These are phyloP conservation scores for Lottia gigantea DNA, from an alignment of 2,888 invertebrate species.

Conservation along the genomic window DNA sequence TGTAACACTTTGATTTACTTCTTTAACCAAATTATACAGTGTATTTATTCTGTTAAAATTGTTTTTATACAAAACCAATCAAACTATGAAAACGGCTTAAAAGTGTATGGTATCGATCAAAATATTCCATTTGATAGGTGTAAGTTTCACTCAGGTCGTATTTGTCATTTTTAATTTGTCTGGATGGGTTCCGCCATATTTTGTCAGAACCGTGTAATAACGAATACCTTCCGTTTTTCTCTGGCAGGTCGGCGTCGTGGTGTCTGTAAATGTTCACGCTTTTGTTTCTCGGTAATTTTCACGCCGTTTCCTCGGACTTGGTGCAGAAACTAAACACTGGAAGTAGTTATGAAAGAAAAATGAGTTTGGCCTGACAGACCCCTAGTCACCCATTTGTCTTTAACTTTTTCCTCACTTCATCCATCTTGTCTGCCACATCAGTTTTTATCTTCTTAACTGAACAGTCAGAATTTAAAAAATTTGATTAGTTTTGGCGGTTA, in stretches of 20 bases:
- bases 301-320: slow-evolving; percentile 6
- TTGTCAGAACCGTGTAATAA: neutral
- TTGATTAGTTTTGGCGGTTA: slow-evolving; percentile 1
- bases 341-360: slow-evolving; percentile 1
- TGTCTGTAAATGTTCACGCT: slow-evolving; percentile 8
- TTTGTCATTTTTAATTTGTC: slow-evolving; percentile 5
- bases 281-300: slow-evolving; percentile 8
- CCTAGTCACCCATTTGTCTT: slow-evolving; percentile 11
- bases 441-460: slow-evolving; percentile 4
- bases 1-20: no score
- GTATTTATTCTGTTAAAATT: no score
- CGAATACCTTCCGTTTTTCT: neutral
- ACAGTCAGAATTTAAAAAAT: neutral
- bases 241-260: neutral
- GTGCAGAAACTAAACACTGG: slow-evolving; percentile 8
- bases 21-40: no score
- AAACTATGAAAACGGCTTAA: no score
- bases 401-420: neutral
- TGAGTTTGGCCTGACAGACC: slow-evolving; percentile 9
- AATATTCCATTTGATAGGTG: no score
- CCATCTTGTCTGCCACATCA: slow-evolving; percentile 8
- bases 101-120: no score
- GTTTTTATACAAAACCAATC: no score
- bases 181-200: neutral
- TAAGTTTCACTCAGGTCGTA: neutral